phyloP scores from a whole-genome alignment of 2,888 invertebrate genomes.

The Blastobasis lacticolella region DNA sequence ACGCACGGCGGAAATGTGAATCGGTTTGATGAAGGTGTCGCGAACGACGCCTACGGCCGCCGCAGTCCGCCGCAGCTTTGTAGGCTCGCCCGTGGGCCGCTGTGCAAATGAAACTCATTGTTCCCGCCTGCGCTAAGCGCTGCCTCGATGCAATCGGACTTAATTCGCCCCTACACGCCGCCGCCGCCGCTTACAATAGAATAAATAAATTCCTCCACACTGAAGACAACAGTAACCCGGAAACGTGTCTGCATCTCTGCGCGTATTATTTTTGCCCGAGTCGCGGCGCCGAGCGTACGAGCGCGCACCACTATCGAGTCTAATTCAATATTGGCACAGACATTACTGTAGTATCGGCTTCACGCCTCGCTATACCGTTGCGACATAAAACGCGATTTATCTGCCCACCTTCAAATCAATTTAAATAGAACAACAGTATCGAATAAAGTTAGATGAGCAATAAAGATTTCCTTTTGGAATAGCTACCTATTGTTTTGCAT shows the following conservation, averaged over 20 bases:
- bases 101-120: slow-evolving; percentile 19
- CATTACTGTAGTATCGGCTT: slow-evolving; percentile 35
- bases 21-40: background rate
- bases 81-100: slow-evolving; percentile 8
- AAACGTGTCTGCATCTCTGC: slow-evolving; percentile 33
- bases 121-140: slow-evolving; percentile 26
- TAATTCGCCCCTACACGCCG: slow-evolving; percentile 25
- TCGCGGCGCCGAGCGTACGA: slow-evolving; percentile 34
- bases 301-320: slow-evolving; percentile 27
- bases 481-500: slow-evolving; percentile 50
- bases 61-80: slow-evolving; percentile 3
- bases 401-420: slow-evolving; percentile 54
- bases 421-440: slow-evolving; percentile 48
- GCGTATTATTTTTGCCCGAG: slow-evolving; percentile 34
- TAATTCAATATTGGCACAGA: slow-evolving; percentile 55
- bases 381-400: slow-evolving; percentile 53
- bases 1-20: background rate
- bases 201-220: slow-evolving; percentile 32
- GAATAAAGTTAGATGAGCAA: slow-evolving; percentile 48
- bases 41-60: slow-evolving; percentile 3
- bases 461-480: slow-evolving; percentile 56
- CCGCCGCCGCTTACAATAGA: slow-evolving; percentile 24
- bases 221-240: slow-evolving; percentile 40
- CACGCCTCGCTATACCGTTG: slow-evolving; percentile 38
- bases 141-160: slow-evolving; percentile 33